Conservation (phyloP, 37 sponge, comb jelly and placozoan species). For the Axinella damicornis region DNA sequence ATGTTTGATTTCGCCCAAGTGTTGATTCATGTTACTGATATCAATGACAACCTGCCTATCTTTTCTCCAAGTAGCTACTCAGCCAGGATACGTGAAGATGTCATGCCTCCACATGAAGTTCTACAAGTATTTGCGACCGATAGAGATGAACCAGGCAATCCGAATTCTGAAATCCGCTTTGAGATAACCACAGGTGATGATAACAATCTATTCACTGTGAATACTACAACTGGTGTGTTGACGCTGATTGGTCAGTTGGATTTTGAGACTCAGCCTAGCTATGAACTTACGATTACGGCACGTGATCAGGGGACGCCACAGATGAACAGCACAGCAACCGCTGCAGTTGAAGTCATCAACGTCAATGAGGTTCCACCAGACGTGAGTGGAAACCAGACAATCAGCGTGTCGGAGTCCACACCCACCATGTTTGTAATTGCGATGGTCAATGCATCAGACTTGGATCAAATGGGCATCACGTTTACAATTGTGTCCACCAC, state of each 20-base stretch:
- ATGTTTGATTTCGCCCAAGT: conserved; percentile 11
- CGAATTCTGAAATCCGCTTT: conserved; percentile 51
- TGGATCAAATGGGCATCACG: conserved; percentile 11
- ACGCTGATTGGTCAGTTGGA: conserved; percentile 31
- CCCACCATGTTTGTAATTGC: conserved; percentile 21
- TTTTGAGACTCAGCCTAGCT: conserved; percentile 31
- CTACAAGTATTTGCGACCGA: conserved; percentile 53
- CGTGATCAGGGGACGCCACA: conserved; percentile 50
- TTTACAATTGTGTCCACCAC: conserved; percentile 13
- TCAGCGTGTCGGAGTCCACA: conserved; percentile 53
- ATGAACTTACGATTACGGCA: conserved; percentile 32
- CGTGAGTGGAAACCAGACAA: conserved; percentile 17
- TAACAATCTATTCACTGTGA: conserved; percentile 10
- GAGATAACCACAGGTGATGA: conserved; percentile 8
- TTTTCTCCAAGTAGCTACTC: conserved; percentile 46
- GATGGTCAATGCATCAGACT: conserved; percentile 40
- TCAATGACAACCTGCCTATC: conserved; percentile 86
- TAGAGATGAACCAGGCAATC: conserved; percentile 47
- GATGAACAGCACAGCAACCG: conserved; percentile 25
- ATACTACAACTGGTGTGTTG: conserved; percentile 12
- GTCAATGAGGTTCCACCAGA: conserved; percentile 65
- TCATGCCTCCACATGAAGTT: not conserved
- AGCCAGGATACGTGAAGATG: conserved; percentile 44
- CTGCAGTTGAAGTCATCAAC: conserved; percentile 55
- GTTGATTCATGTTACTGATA: conserved; percentile 60